These are phyloP conservation scores for Glaucidium brasilianum DNA, from an alignment of 2,113 vertebrate species.

Conservation along the genomic window DNA sequence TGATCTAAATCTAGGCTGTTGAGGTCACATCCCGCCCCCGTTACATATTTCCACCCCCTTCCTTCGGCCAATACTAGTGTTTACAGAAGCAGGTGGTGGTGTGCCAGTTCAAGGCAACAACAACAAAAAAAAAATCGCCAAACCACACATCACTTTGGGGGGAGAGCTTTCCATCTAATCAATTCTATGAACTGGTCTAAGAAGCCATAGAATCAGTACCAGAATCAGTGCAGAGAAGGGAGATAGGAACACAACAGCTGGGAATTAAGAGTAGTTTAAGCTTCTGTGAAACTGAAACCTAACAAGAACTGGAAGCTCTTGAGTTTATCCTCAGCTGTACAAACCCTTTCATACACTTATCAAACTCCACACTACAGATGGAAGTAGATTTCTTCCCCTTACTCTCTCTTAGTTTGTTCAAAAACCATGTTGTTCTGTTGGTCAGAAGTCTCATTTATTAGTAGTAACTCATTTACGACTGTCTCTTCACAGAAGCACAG, in stretches of 20 bases:
- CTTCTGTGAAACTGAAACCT: not conserved
- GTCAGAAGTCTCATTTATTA: not conserved
- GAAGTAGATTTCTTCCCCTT: not conserved
- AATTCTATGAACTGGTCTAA: not conserved
- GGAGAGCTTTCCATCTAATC: not conserved
- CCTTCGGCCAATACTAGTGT: not conserved
- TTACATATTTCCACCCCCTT: conserved; percentile 41
- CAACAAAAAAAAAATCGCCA: not conserved
- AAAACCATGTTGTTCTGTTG: not conserved
- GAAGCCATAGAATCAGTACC: not conserved
- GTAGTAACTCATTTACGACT: not conserved
- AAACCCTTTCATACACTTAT: not conserved
- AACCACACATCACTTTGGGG: not conserved
- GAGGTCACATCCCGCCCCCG: conserved; percentile 60
- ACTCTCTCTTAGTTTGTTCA: not conserved
- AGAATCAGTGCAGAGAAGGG: not conserved
- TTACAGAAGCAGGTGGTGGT: conserved; percentile 31
- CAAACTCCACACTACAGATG: not conserved
- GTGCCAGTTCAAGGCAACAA: not conserved
- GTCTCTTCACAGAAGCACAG: not conserved
- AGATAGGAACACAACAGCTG: not conserved
- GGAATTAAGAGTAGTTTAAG: conserved; percentile 8
- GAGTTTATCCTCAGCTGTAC: not conserved
- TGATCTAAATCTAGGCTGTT: conserved; percentile 65
- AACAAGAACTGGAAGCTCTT: not conserved